phyloP scores from a whole-genome alignment of 2,113 vertebrate genomes.

The Oryzias melastigma region DNA sequence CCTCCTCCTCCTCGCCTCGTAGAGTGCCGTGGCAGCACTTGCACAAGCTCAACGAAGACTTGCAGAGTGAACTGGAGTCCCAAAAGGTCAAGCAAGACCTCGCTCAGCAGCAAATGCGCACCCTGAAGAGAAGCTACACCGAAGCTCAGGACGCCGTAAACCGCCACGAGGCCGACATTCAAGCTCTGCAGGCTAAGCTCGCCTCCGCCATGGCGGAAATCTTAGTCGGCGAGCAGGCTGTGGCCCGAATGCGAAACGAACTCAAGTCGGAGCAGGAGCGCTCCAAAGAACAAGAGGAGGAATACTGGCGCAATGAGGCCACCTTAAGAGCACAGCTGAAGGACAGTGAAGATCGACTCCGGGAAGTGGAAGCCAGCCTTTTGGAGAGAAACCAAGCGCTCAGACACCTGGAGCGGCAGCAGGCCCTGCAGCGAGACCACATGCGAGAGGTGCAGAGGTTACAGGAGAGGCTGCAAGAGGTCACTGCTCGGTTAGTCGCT shows the following conservation, averaged over 20 bases:
- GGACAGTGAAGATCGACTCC: slow-evolving; percentile 89
- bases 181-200: slow-evolving; percentile 86
- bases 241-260: slow-evolving; percentile 87
- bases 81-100: slow-evolving; percentile 89
- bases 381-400: slow-evolving; percentile 89
- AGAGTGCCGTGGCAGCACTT: slow-evolving; percentile 88
- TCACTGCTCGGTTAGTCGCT: slow-evolving; percentile 80
- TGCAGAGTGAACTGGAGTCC: slow-evolving; percentile 87
- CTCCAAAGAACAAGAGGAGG: slow-evolving; percentile 85
- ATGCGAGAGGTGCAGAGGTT: slow-evolving; percentile 86
- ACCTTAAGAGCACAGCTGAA: slow-evolving; percentile 83
- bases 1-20: slow-evolving; percentile 81
- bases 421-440: slow-evolving; percentile 87
- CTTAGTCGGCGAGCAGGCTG: slow-evolving; percentile 85
- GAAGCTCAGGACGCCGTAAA: slow-evolving; percentile 89
- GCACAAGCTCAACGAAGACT: slow-evolving; percentile 90
- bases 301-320: slow-evolving; percentile 80
- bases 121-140: slow-evolving; percentile 87
- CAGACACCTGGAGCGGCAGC: slow-evolving; percentile 86
- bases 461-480: slow-evolving; percentile 85
- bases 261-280: slow-evolving; percentile 86
- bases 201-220: slow-evolving; percentile 86
- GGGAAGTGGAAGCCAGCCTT: slow-evolving; percentile 85
- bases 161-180: slow-evolving; percentile 88
- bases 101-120: slow-evolving; percentile 87